These are phyloP conservation scores for Helarctos malayanus DNA, from an alignment of 2,797 vertebrate genomes.

Conservation along the genomic window DNA sequence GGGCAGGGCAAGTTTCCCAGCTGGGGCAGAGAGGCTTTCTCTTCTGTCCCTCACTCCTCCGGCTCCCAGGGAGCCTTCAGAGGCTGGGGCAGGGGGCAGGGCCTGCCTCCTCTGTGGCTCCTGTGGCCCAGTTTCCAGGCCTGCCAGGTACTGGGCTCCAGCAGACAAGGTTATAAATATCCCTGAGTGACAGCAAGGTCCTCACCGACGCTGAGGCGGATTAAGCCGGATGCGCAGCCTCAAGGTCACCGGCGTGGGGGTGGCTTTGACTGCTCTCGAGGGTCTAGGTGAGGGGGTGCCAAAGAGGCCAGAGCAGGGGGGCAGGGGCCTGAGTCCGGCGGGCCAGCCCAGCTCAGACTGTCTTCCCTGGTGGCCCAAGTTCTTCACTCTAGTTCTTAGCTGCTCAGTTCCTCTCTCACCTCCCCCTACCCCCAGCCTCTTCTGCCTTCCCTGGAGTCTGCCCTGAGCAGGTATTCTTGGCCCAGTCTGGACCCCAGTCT, in stretches of 20 bases:
- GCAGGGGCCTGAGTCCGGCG: not conserved
- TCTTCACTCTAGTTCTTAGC: not conserved
- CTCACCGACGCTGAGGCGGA: constrained; percentile 7
- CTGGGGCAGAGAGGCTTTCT: not conserved
- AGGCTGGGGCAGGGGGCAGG: not conserved
- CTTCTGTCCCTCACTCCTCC: not conserved
- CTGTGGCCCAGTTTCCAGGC: constrained; percentile 78
- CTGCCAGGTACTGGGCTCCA: constrained; percentile 25
- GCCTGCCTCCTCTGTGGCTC: constrained; percentile 35
- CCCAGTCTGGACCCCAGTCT: accelerated
- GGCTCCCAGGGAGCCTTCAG: not conserved
- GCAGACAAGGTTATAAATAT: constrained; percentile 83
- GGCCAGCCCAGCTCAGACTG: not conserved
- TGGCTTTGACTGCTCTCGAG: not conserved
- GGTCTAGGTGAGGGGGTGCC: not conserved
- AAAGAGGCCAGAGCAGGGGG: too few relatives aligned
- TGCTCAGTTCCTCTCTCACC: not conserved
- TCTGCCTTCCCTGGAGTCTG: not conserved
- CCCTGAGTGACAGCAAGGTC: constrained; percentile 64
- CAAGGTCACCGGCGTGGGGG: constrained; percentile 63
- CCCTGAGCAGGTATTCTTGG: not conserved
- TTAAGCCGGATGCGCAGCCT: constrained; percentile 65
- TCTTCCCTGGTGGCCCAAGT: accelerated
- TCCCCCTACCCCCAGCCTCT: not conserved
- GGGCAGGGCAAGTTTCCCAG: not conserved